Evolutionary conservation across 2,888 invertebrate species (phyloP), one percentile per base, ranked within the genome.

Genomic region (Drosophila neoperkinsi): DNA sequence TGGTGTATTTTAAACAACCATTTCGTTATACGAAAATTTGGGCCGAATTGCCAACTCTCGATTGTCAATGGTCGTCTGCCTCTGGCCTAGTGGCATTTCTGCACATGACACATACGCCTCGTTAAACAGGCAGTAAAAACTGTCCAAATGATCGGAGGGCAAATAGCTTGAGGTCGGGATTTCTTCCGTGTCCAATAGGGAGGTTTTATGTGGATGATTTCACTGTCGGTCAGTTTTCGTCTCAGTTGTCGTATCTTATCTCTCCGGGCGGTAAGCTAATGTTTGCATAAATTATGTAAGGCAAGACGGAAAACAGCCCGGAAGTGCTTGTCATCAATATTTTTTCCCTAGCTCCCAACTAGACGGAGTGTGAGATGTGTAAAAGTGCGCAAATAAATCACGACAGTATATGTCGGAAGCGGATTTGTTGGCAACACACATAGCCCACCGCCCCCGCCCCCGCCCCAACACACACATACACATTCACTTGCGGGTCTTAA

Each of bases 321-420:
- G 85, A 89, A 85, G 84, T 89, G 89, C 85, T 79, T 85, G 89
- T 89, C 85, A 85, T 84, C 88, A 86, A 89, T 89, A 84, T 88
- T 79, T 62, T 61, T 49, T 33, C 49, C 36, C 66, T 46, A 25
- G 46, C 49, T 55, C 21, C 50, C 18, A 38, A 31, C 38, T 55
- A 21, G 18, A 33, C 3, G 43, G 46, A n/a, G 55, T 49, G 56
- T 52, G 56, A n/a, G 68, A 18, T 58, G 57, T 58, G 59, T 60
- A 66, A 79, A 79, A 79, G 78, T 76, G 58, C 36, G 69, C 53
- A 77, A 69, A 80, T 79, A 79, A 79, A 80, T 79, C 81, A 80
- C 66, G 31, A 18, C 41, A 58, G 72, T 49, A 36, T 53, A 28
- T 49, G 46, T 16, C 13, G 21, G 53, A 25, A 2, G 59, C 61